Conservation (phyloP, 2,888 invertebrate genomes). For the Lamellibrachia satsuma region DNA sequence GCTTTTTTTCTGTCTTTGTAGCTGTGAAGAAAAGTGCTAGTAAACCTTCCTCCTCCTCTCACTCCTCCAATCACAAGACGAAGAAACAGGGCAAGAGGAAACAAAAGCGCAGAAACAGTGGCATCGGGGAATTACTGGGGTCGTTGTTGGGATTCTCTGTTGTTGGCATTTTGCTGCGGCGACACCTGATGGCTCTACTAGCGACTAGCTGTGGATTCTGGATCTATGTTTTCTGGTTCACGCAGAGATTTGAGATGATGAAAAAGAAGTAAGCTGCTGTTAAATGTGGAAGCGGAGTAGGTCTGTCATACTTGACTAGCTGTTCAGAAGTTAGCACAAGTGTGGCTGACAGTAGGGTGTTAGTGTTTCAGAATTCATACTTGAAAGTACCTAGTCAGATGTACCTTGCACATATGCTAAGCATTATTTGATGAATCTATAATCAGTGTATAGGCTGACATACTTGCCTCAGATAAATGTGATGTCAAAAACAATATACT, state of each 20-base stretch:
- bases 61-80: neutral
- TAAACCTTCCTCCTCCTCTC: neutral
- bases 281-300: neutral
- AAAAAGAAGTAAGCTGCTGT: neutral
- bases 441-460: neutral
- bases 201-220: neutral
- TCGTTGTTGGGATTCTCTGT: neutral
- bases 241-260: neutral
- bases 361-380: neutral
- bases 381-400: neutral
- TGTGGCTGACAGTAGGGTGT: neutral
- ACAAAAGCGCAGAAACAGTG: neutral
- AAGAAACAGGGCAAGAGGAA: neutral
- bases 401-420: neutral
- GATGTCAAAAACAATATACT: neutral
- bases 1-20: neutral
- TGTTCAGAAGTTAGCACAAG: neutral
- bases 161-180: neutral
- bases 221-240: neutral
- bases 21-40: slow-evolving; percentile 3
- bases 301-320: neutral
- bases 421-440: neutral
- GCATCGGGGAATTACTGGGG: neutral
- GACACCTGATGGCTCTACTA: neutral
- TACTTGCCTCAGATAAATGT: neutral